Conservation (phyloP, 2,113 vertebrate species). For the Balaeniceps rex region DNA sequence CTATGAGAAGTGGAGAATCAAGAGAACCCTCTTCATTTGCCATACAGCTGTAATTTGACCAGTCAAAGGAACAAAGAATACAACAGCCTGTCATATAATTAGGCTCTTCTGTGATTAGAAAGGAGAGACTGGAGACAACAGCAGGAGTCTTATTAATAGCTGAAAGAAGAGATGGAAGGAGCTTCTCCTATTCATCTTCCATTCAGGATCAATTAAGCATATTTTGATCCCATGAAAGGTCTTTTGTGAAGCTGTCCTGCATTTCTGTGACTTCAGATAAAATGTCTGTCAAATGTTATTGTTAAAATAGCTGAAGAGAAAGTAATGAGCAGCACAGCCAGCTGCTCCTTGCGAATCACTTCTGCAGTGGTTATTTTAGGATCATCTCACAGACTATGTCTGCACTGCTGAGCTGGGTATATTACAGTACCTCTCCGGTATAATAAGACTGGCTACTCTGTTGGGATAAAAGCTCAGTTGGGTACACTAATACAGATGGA, state of each 20-base stretch:
- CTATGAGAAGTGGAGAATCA: not conserved
- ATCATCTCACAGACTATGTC: not conserved
- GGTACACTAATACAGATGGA: not conserved
- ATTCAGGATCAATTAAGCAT: constrained; percentile 4
- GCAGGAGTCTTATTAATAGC: not conserved
- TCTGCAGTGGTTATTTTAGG: not conserved
- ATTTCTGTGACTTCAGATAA: not conserved
- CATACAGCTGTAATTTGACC: not conserved
- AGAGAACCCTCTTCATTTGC: not conserved
- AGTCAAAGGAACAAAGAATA: not conserved
- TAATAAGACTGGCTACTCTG: not conserved
- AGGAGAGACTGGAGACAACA: not conserved
- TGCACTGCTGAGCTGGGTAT: not conserved
- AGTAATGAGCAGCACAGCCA: not conserved
- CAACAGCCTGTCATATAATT: not conserved
- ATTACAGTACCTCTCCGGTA: not conserved
- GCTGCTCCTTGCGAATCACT: not conserved
- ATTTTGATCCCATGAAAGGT: constrained; percentile 9
- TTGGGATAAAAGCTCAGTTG: not conserved
- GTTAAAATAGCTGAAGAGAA: not conserved
- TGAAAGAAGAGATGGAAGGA: not conserved
- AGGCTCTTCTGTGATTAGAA: not conserved
- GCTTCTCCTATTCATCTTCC: not conserved
- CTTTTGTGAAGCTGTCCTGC: not conserved
- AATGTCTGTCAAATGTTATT: not conserved